Percentiles rank a stretch among this genome's conserved stretches.
phyloP scores from a whole-genome alignment of 2,797 vertebrate species.

The Botia kubotai region DNA sequence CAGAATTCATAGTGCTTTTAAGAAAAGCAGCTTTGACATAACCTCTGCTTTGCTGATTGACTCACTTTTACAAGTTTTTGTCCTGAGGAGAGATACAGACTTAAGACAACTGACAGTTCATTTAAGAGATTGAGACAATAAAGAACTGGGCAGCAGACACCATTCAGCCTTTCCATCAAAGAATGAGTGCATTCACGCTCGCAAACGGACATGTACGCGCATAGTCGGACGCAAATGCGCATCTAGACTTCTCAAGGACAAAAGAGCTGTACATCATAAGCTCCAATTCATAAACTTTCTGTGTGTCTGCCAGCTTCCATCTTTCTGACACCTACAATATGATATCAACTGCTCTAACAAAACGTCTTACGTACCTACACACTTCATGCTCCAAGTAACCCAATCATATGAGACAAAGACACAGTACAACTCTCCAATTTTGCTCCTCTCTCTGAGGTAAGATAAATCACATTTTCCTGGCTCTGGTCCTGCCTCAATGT shows the following conservation, averaged over 20 bases:
- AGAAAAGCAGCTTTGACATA: conserved; percentile 12
- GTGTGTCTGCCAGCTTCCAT: conserved; percentile 55
- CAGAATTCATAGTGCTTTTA: background rate
- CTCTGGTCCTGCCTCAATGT: conserved; percentile 18
- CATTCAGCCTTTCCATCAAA: conserved; percentile 41
- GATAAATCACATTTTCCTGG: conserved; percentile 51
- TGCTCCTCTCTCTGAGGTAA: conserved; percentile 28
- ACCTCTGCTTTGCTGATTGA: background rate
- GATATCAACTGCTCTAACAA: conserved; percentile 50
- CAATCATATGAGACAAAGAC: conserved; percentile 50
- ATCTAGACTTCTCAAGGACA: conserved; percentile 59
- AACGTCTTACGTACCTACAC: conserved; percentile 40
- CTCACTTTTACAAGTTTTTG: conserved; percentile 27
- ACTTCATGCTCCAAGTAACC: conserved; percentile 44
- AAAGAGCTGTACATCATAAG: conserved; percentile 51
- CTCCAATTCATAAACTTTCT: conserved; percentile 39
- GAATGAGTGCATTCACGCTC: conserved; percentile 18
- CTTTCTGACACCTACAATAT: conserved; percentile 50
- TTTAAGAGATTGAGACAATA: conserved; percentile 68
- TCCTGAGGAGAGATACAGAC: conserved; percentile 37
- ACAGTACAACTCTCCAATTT: conserved; percentile 30
- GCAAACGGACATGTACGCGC: conserved; percentile 29
- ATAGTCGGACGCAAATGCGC: conserved; percentile 2
- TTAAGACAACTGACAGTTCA: conserved; percentile 66
- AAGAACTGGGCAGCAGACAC: conserved; percentile 53